Evolutionary conservation across 2,113 vertebrate genomes (phyloP).

Genomic region (Sterrhoptilus dennistouni): DNA sequence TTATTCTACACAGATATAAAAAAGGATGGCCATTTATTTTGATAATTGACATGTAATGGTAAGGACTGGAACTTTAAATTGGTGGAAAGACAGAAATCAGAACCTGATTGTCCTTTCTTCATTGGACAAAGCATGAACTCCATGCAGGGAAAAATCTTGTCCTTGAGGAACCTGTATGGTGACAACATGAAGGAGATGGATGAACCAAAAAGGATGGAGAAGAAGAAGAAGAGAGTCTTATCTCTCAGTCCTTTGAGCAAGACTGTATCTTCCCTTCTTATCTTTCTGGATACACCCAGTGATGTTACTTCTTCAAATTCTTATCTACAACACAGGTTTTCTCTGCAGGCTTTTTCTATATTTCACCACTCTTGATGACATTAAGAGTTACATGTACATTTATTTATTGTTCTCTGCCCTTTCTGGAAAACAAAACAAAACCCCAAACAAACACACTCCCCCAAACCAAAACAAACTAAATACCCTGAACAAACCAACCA

Average conservation of each 20-base stretch:
- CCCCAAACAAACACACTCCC: neutral
- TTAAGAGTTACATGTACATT: neutral
- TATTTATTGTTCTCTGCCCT: neutral
- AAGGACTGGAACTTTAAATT: neutral
- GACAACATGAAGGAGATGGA: neutral
- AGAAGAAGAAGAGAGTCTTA: neutral
- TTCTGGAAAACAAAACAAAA: neutral
- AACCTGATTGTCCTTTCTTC: neutral
- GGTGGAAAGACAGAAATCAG: neutral
- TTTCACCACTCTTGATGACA: neutral
- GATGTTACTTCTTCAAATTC: neutral
- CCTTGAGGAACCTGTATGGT: neutral
- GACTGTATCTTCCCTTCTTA: neutral
- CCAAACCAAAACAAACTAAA: neutral
- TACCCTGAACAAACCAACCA: neutral
- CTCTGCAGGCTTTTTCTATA: neutral
- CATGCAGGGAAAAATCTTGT: neutral
- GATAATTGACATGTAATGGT: neutral
- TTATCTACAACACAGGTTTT: neutral
- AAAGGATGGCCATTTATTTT: neutral
- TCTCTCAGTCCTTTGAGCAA: neutral
- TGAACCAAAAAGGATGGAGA: neutral
- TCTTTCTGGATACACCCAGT: neutral
- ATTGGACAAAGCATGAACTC: neutral
- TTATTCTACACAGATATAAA: neutral